Percentiles rank a stretch among this genome's conserved stretches.
Conservation (phyloP, 2,888 invertebrate species). For the Theodoxus fluviatilis region DNA sequence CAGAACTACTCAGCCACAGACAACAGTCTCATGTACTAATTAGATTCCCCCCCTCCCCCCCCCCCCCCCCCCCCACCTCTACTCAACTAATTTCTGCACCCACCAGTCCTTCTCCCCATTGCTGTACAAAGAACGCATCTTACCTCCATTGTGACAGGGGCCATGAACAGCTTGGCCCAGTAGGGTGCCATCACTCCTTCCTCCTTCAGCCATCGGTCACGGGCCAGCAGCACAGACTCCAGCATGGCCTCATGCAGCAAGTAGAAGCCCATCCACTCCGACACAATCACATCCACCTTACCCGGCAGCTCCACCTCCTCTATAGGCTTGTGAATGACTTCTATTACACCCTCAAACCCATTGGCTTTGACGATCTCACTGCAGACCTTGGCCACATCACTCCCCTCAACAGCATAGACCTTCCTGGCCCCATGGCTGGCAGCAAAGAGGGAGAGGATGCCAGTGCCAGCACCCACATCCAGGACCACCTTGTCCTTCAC, state of each 20-base stretch:
- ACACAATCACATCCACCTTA: constrained; percentile 60
- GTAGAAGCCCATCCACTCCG: constrained; percentile 66
- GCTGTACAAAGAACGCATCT: no score
- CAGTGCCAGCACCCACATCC: constrained; percentile 65
- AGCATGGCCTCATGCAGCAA: constrained; percentile 64
- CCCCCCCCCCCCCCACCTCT: no score
- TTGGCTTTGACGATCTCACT: constrained; percentile 54
- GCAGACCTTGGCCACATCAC: constrained; percentile 51
- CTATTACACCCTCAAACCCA: constrained; percentile 47
- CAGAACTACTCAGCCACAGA: no score
- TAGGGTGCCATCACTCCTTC: constrained; percentile 60
- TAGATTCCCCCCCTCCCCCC: no score
- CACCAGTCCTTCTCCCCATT: no score
- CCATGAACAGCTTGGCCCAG: constrained; percentile 49
- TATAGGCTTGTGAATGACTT: constrained; percentile 52
- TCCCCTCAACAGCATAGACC: constrained; percentile 63
- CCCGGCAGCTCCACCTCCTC: constrained; percentile 55
- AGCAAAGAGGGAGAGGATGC: constrained; percentile 62
- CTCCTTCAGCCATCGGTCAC: constrained; percentile 56
- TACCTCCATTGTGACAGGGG: constrained; percentile 60
- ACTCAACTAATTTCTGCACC: no score
- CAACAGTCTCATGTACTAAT: no score
- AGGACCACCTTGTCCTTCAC: constrained; percentile 67
- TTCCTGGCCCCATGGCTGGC: constrained; percentile 62
- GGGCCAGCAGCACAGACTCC: constrained; percentile 58